Evolutionary conservation across 2,797 vertebrate species (phyloP).

Genomic region (Acanthornis magna): DNA sequence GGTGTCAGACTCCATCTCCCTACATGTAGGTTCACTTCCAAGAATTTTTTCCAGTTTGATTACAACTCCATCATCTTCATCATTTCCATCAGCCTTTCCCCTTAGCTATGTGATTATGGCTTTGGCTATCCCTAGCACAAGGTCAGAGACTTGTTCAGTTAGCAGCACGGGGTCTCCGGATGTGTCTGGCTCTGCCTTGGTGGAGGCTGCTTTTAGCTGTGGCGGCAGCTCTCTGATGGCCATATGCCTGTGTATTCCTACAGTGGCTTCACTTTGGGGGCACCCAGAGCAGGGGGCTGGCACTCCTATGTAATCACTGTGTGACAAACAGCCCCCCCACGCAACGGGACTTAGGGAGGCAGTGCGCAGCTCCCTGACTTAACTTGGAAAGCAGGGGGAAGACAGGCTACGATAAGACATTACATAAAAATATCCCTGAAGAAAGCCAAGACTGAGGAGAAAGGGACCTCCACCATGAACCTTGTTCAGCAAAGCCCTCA

Average conservation of each 20-base stretch:
- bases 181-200: neutral
- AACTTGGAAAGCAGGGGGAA: neutral
- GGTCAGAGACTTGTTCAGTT: neutral
- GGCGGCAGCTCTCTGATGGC: neutral
- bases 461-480: neutral
- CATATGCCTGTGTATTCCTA: neutral
- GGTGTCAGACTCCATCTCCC: neutral
- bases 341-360: accelerated
- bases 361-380: accelerated
- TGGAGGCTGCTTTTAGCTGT: neutral
- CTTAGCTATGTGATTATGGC: accelerated
- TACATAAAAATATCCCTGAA: neutral
- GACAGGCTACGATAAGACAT: neutral
- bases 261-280: accelerated
- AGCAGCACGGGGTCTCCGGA: accelerated
- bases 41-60: neutral
- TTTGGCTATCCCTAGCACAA: neutral
- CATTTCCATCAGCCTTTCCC: neutral
- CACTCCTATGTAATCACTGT: accelerated
- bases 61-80: too few species aligned
- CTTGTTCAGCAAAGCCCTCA: neutral
- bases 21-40: accelerated
- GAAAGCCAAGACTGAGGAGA: neutral
- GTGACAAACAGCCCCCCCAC: neutral
- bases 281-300: accelerated